Conservation (phyloP, 2,888 invertebrate species). For the Saturnia japonica region DNA sequence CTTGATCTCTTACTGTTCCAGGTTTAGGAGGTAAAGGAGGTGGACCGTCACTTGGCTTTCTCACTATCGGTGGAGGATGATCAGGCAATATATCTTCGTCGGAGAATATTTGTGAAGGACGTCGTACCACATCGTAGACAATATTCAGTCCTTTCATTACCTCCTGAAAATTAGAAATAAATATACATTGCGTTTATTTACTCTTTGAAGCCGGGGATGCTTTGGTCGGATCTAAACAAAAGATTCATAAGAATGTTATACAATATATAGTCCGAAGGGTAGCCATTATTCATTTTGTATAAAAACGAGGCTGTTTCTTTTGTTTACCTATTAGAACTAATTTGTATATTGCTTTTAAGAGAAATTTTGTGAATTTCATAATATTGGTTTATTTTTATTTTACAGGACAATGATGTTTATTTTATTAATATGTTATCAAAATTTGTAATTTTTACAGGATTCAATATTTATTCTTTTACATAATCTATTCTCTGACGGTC, state of each 20-base stretch:
- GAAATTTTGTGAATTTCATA: constrained; percentile 26
- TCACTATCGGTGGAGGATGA: constrained; percentile 50
- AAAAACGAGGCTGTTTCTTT: constrained; percentile 48
- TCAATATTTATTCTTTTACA: no score
- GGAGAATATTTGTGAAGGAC: constrained; percentile 85
- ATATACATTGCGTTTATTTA: constrained; percentile 17
- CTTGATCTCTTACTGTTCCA: constrained; percentile 52
- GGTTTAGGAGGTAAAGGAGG: constrained; percentile 74
- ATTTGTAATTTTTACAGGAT: not conserved
- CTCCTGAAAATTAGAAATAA: constrained; percentile 78
- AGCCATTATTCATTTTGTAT: constrained; percentile 53
- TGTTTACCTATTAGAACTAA: constrained; percentile 43
- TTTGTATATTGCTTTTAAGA: constrained; percentile 47
- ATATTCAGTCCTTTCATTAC: constrained; percentile 92
- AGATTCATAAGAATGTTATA: constrained; percentile 40
- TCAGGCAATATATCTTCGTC: constrained; percentile 74
- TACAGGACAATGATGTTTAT: not conserved
- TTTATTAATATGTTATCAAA: not conserved
- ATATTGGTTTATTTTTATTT: not conserved
- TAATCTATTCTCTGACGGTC: not conserved
- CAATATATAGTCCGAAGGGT: constrained; percentile 43
- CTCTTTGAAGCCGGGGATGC: constrained; percentile 34
- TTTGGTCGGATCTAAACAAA: constrained; percentile 32
- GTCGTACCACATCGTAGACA: constrained; percentile 89
- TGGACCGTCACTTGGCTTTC: constrained; percentile 67